A percentile compares a stretch with the other conserved stretches of the same genome.
These are phyloP conservation scores for Noctua comes DNA, from an alignment of 2,888 invertebrate genomes.

Conservation along the genomic window DNA sequence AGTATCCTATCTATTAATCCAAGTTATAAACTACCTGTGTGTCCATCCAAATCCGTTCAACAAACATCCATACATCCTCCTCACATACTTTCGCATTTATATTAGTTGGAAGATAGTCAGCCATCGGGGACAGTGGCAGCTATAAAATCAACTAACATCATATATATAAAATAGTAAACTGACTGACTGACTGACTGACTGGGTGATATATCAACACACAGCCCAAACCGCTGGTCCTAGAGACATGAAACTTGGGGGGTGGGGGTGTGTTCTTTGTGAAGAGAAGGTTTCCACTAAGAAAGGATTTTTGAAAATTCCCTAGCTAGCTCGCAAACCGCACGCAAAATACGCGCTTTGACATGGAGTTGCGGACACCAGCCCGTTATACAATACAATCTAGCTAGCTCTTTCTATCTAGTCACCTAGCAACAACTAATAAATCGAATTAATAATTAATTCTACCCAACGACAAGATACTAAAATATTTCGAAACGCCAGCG, in stretches of 20 bases:
- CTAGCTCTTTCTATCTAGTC: background rate
- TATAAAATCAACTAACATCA: background rate
- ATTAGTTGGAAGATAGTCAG: background rate
- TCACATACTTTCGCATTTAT: background rate
- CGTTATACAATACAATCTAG: too few relatives aligned
- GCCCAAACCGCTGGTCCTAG: too few relatives aligned
- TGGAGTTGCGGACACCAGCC: too few relatives aligned
- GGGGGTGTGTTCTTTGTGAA: too few relatives aligned
- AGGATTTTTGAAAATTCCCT: too few relatives aligned
- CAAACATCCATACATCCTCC: background rate
- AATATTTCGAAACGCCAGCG: conserved; percentile 2
- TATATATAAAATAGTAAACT: too few relatives aligned
- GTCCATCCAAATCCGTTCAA: background rate
- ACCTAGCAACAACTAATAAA: background rate
- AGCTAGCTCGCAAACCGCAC: too few relatives aligned
- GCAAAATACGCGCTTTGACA: too few relatives aligned
- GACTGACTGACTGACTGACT: too few relatives aligned
- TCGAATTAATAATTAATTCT: conserved; percentile 20
- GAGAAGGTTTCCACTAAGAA: too few relatives aligned
- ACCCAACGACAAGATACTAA: background rate
- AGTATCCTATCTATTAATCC: background rate
- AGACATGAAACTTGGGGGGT: too few relatives aligned
- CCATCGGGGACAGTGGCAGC: background rate
- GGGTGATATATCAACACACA: too few relatives aligned
- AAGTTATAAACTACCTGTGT: background rate